Base-by-base conservation (phyloP, 2,113 vertebrate genomes). In the Otocyon megalotis region DNA sequence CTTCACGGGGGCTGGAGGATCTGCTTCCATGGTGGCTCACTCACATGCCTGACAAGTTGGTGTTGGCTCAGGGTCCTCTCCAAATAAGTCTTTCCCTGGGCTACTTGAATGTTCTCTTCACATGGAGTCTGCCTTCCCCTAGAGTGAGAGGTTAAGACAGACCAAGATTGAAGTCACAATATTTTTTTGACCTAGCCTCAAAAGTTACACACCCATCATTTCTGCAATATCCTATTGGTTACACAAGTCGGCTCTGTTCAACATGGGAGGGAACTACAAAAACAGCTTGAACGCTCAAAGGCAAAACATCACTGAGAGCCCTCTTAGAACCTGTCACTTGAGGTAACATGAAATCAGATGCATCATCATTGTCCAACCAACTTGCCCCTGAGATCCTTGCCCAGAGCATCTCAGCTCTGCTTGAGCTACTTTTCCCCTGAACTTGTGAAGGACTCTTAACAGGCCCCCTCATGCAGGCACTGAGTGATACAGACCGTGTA, bases 151-250 rank as follows among this genome's bases (percentile, higher is more conserved):
- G 62, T 94, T 37, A 58, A 85, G 30, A 86, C 60, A 97, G 76
- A 83, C 28, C 28, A 80, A 58, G 77, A 77, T 48, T 17, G 53
- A 85, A 95, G 43, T 56, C 32, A 63, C 28, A 82, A 6, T 48
- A 19, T 95, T 87, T 93, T 76, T 85, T 88, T 83, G 24, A 83
- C 63, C 28, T 92, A 28, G 0, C 82, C 60, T 93, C 80, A 88
- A 88, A 91, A 86, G 43, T 86, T n/a, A 69, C 30, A 62, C 30
- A 50, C 82, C 53, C 14, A 12, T 84, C 7, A 60, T 89, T 84
- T 96, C 62, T 95, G 71, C 50, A 81, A 24, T 60, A 56, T 48
- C 43, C 20, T 90, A 8, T 74, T 92, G 54, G 16, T 76, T 82
- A 88, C 8, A 58, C 1, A 56, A 28, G 20, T 88, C 37, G 88